These are phyloP conservation scores for Apogon hyalosoma DNA, from an alignment of 2,797 vertebrate genomes.

Conservation along the genomic window DNA sequence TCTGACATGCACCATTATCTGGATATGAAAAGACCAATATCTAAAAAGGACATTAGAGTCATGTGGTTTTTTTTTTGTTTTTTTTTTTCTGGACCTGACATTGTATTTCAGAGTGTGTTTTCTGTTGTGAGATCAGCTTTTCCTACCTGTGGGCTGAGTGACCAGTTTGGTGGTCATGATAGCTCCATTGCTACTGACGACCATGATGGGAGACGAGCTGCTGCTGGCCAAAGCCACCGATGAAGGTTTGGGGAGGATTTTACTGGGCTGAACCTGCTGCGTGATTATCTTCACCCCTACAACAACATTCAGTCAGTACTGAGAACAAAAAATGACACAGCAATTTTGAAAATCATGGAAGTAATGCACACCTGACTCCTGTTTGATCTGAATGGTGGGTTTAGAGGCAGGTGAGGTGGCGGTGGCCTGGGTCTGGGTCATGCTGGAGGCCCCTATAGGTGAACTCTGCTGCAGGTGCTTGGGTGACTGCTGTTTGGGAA, in stretches of 20 bases:
- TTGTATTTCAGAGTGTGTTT: neutral
- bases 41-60: no score
- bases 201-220: constrained; percentile 98
- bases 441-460: constrained; percentile 75
- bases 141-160: constrained; percentile 93
- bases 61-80: neutral
- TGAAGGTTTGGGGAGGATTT: constrained; percentile 98
- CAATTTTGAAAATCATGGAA: no score
- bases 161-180: constrained; percentile 98
- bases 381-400: constrained; percentile 98
- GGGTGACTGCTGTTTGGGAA: constrained; percentile 92
- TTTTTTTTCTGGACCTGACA: neutral
- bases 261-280: constrained; percentile 98
- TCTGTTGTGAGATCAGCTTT: neutral
- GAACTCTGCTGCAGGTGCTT: constrained; percentile 89
- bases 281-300: constrained; percentile 99
- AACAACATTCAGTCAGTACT: neutral
- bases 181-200: constrained; percentile 98
- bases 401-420: constrained; percentile 86
- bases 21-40: no score
- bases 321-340: neutral
- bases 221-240: constrained; percentile 91
- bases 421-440: constrained; percentile 76
- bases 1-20: no score
- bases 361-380: constrained; percentile 91